Base-by-base conservation (phyloP, 2,888 invertebrate species). In the Cephonodes hylas region DNA sequence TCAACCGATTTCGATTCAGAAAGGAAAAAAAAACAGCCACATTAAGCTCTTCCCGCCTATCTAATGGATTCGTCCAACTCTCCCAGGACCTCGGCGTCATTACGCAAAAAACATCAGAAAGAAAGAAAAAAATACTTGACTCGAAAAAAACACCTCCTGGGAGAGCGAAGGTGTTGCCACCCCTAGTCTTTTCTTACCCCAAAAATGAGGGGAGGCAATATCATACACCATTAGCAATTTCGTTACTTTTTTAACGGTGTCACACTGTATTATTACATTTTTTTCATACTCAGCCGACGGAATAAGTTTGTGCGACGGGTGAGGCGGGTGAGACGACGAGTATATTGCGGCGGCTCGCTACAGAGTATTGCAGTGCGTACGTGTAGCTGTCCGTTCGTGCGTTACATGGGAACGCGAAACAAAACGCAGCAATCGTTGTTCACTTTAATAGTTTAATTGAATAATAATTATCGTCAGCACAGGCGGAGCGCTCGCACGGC, bases 181-280 rank as follows among this genome's bases (percentile, higher is more conserved):
- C 91, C 90, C 83, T 76, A 83, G 83, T 83, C 85, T 87, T 87
- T 88, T 86, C 89, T 89, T 90, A 84, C 90, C 88, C 90, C 77
- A 85, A 83, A 82, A 85, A 84, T 84, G 75, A 85, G 85, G 91
- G 91, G 91, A 92, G 90, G 93, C 93, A 93, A 93, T 93, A 93
- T 93, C 93, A 93, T 93, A 93, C 92, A 90, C 93, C 93, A 93
- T 93, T 93, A 93, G 89, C 92, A 88, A 92, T 93, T 91, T 92
- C 84, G 85, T 80, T 88, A 89, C 87, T 92, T 93, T 91, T 92
- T 93, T 93, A 91, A 91, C 91, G 88, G 85, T 90, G 91, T 91
- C 89, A 86, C 90, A 87, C 81, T 85, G 87, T 81, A 87, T 82
- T 84, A 82, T 80, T 83, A 78, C 80, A 46, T 61, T 61, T 61